Conservation (phyloP, 2,888 invertebrate genomes). For the Icerya purchasi region DNA sequence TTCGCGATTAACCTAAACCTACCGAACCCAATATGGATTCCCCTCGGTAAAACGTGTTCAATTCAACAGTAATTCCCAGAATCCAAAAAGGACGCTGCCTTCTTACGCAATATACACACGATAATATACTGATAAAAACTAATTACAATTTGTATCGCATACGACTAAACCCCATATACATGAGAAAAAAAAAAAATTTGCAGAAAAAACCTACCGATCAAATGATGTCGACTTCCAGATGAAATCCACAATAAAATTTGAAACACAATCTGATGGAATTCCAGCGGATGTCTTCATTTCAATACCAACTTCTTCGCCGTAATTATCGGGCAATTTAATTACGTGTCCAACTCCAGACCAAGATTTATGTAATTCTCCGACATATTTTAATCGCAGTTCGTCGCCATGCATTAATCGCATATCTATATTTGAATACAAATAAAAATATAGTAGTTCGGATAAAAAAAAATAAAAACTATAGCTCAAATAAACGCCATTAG, state of each 20-base stretch:
- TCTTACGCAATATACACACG: background rate
- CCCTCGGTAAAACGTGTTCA: too few relatives aligned
- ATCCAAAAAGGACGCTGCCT: too few relatives aligned
- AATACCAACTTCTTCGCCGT: constrained; percentile 92
- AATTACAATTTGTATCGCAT: too few relatives aligned
- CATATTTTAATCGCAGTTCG: constrained; percentile 75
- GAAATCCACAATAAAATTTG: constrained; percentile 94
- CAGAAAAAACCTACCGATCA: constrained; percentile 40
- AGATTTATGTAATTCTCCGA: constrained; percentile 76
- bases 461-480: background rate
- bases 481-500: background rate
- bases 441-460: too few relatives aligned
- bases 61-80: too few relatives aligned
- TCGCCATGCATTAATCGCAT: constrained; percentile 99
- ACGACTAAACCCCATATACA: too few relatives aligned
- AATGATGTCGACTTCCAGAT: constrained; percentile 99
- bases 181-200: background rate
- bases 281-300: constrained; percentile 81
- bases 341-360: constrained; percentile 99
- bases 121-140: too few relatives aligned
- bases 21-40: too few relatives aligned
- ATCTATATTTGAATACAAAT: too few relatives aligned
- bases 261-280: constrained; percentile 80
- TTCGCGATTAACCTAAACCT: too few relatives aligned
- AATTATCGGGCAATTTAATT: constrained; percentile 86